phyloP scores from a whole-genome alignment of 2,797 vertebrate genomes.

The Sparus aurata region DNA sequence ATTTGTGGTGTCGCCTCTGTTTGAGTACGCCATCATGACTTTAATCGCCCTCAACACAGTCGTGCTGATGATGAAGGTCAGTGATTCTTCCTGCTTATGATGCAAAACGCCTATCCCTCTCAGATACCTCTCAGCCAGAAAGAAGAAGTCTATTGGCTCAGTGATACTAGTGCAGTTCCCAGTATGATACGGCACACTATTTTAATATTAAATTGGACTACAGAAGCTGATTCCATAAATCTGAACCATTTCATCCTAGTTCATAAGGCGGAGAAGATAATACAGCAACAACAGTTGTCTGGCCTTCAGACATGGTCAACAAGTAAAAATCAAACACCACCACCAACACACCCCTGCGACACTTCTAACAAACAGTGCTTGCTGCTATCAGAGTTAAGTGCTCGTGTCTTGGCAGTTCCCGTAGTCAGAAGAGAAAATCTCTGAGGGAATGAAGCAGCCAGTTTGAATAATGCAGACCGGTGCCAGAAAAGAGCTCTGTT shows the following conservation, averaged over 20 bases:
- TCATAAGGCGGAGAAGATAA: slow-evolving; percentile 13
- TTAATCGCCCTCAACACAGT: slow-evolving; percentile 98
- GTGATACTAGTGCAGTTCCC: slow-evolving; percentile 5
- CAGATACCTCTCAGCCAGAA: slow-evolving; percentile 11
- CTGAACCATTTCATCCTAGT: slow-evolving; percentile 36
- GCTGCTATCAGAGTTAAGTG: neutral
- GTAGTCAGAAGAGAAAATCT: slow-evolving; percentile 20
- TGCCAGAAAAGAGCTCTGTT: slow-evolving; percentile 18
- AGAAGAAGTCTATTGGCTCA: slow-evolving; percentile 8
- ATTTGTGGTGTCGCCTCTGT: slow-evolving; percentile 97
- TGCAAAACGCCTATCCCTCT: slow-evolving; percentile 10
- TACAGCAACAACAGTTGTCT: slow-evolving; percentile 12
- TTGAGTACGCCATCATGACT: slow-evolving; percentile 98
- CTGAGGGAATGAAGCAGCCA: slow-evolving; percentile 14
- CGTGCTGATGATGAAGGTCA: slow-evolving; percentile 99
- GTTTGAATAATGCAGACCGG: neutral
- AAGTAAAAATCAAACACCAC: slow-evolving; percentile 18
- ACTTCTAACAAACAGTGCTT: slow-evolving; percentile 1
- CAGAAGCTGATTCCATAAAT: slow-evolving; percentile 32
- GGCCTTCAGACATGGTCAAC: slow-evolving; percentile 36
- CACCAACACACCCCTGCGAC: neutral
- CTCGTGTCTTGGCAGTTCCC: slow-evolving; percentile 27
- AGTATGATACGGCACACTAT: neutral
- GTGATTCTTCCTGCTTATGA: slow-evolving; percentile 47
- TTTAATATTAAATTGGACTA: slow-evolving; percentile 35